Evolutionary conservation across 2,888 invertebrate species (phyloP).

Genomic region (Parelbella ahira): DNA sequence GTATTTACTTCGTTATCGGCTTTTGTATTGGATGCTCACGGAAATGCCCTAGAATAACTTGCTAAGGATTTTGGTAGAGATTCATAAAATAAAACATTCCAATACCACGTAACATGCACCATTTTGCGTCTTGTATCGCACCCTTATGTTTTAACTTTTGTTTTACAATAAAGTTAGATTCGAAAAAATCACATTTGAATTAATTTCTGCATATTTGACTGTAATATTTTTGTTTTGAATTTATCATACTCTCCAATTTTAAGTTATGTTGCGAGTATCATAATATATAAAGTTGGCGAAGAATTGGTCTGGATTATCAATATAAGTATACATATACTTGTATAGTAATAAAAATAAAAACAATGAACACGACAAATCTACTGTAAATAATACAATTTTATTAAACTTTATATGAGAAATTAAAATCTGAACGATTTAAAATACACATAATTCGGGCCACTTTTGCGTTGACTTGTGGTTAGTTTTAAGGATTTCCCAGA

Average conservation of each 20-base stretch:
- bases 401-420: too few relatives aligned
- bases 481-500: background rate
- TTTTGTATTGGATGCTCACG: too few relatives aligned
- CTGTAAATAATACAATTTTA: too few relatives aligned
- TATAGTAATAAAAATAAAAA: too few relatives aligned
- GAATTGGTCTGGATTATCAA: constrained; percentile 11
- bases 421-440: too few relatives aligned
- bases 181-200: background rate
- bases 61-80: constrained; percentile 19
- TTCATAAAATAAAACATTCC: constrained; percentile 7
- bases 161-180: constrained; percentile 12
- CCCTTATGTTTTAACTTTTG: constrained; percentile 13
- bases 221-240: constrained; percentile 1
- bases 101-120: constrained; percentile 10
- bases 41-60: too few relatives aligned
- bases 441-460: constrained; percentile 12
- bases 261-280: constrained; percentile 15
- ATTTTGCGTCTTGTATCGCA: constrained; percentile 18
- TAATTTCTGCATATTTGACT: background rate
- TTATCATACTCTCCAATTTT: constrained; percentile 7
- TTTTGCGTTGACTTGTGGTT: constrained; percentile 8
- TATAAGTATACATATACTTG: too few relatives aligned
- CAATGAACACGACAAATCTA: too few relatives aligned
- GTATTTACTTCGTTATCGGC: too few relatives aligned
- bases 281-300: constrained; percentile 4